Evolutionary conservation across 53 echinoderm and acorn worm genomes (phyloP).

Genomic region (Glandiceps talaboti): DNA sequence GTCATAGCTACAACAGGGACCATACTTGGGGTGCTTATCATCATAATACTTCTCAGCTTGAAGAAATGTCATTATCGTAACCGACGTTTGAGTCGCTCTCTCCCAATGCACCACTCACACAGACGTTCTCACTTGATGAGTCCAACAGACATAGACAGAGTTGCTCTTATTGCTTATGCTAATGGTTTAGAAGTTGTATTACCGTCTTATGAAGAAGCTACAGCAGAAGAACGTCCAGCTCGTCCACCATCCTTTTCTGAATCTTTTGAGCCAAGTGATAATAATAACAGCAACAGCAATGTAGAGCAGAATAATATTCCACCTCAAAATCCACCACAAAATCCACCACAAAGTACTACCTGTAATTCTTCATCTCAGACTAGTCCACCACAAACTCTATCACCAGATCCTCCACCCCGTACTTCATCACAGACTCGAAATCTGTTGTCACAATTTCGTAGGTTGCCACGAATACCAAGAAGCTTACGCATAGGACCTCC

Average conservation of each 20-base stretch:
- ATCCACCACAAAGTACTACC: neutral
- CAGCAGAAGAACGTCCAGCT: neutral
- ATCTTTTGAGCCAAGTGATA: neutral
- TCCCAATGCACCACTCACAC: slow-evolving; percentile 7
- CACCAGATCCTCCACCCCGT: neutral
- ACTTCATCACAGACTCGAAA: too few species aligned
- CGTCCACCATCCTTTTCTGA: slow-evolving; percentile 5
- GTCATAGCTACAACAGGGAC: slow-evolving; percentile 45
- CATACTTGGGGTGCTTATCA: slow-evolving; percentile 31
- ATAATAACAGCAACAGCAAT: neutral
- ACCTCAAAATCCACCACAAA: neutral
- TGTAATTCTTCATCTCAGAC: too few species aligned
- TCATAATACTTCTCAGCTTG: slow-evolving; percentile 30
- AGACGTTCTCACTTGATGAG: neutral
- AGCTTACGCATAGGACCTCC: neutral
- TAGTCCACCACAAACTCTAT: neutral
- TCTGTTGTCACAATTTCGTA: neutral
- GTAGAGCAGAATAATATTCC: too few species aligned
- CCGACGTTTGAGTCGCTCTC: slow-evolving; percentile 2
- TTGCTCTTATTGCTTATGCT: slow-evolving; percentile 24
- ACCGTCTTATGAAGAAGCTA: slow-evolving; percentile 41
- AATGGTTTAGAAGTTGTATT: slow-evolving; percentile 26
- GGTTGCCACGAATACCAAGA: neutral
- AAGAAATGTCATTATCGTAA: slow-evolving; percentile 17
- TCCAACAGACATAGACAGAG: slow-evolving; percentile 13